phyloP scores from a whole-genome alignment of 2,797 vertebrate species.

The Sebastes dallii region DNA sequence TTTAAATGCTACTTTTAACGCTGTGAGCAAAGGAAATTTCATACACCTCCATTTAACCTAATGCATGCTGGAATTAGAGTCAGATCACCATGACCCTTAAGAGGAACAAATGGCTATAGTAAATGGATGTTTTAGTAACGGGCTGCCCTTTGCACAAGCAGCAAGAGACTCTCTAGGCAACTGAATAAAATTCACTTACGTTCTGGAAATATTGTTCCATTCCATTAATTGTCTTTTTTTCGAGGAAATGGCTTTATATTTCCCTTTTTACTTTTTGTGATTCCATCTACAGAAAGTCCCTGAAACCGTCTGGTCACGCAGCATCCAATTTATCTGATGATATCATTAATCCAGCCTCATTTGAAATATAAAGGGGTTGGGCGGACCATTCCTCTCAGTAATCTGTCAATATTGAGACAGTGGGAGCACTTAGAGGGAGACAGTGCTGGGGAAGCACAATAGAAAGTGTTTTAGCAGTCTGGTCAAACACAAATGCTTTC shows the following conservation, averaged over 20 bases:
- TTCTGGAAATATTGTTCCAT: background rate
- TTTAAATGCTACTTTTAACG: constrained; percentile 27
- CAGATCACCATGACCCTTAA: background rate
- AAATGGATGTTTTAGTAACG: constrained; percentile 7
- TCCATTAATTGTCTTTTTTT: background rate
- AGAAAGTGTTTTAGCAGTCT: constrained; percentile 18
- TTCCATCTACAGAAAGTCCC: background rate
- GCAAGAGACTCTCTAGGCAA: background rate
- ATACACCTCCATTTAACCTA: constrained; percentile 28
- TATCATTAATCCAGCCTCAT: constrained; percentile 42
- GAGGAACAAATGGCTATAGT: background rate
- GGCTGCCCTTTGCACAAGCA: background rate
- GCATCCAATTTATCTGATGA: constrained; percentile 31
- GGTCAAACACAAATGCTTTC: background rate
- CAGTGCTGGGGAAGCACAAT: constrained; percentile 22
- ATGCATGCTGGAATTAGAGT: constrained; percentile 14
- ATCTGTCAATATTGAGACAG: constrained; percentile 46
- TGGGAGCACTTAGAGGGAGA: constrained; percentile 47
- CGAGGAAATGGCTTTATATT: background rate
- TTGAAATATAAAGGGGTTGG: constrained; percentile 40
- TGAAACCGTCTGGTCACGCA: background rate
- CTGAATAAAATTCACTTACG: background rate
- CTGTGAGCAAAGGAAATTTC: background rate
- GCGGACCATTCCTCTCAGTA: background rate
- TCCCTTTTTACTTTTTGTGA: background rate